Percentiles rank a stretch among this genome's conserved stretches.
phyloP scores from a whole-genome alignment of 1,140 invertebrate species.

The Marisa cornuarietis region DNA sequence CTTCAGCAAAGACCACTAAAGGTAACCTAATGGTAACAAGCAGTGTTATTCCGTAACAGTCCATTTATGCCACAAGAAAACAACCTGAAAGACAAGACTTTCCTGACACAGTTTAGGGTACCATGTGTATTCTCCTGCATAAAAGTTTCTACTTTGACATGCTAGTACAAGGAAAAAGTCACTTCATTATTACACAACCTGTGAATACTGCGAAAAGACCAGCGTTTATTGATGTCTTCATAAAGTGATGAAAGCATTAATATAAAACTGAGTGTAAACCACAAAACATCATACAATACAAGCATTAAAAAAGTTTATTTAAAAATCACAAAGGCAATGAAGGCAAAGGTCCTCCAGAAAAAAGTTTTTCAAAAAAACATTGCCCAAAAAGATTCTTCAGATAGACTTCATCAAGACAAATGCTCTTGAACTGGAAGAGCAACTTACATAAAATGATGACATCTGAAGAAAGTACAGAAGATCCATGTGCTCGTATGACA shows the following conservation, averaged over 20 bases:
- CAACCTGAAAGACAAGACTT: too few relatives aligned
- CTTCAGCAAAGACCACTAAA: too few relatives aligned
- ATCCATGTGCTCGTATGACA: constrained; percentile 36
- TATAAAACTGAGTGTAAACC: too few relatives aligned
- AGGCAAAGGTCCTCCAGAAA: not conserved
- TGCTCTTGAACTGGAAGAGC: not conserved
- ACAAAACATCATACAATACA: not conserved
- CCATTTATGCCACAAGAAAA: too few relatives aligned
- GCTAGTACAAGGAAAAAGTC: not conserved
- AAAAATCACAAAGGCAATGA: not conserved
- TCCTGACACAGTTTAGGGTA: too few relatives aligned
- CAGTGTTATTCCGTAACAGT: too few relatives aligned
- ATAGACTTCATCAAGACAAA: not conserved
- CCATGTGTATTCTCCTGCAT: too few relatives aligned
- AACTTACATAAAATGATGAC: constrained; percentile 50
- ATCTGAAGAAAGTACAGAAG: constrained; percentile 25
- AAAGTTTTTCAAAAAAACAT: not conserved
- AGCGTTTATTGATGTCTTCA: not conserved
- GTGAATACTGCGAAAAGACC: too few relatives aligned
- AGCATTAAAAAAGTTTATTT: not conserved
- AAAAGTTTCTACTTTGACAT: too few relatives aligned
- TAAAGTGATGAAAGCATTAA: not conserved
- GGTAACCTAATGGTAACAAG: too few relatives aligned
- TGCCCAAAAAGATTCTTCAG: not conserved
- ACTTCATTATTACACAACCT: not conserved